phyloP scores from a whole-genome alignment of 2,113 vertebrate genomes.

The Erythrolamprus reginae region DNA sequence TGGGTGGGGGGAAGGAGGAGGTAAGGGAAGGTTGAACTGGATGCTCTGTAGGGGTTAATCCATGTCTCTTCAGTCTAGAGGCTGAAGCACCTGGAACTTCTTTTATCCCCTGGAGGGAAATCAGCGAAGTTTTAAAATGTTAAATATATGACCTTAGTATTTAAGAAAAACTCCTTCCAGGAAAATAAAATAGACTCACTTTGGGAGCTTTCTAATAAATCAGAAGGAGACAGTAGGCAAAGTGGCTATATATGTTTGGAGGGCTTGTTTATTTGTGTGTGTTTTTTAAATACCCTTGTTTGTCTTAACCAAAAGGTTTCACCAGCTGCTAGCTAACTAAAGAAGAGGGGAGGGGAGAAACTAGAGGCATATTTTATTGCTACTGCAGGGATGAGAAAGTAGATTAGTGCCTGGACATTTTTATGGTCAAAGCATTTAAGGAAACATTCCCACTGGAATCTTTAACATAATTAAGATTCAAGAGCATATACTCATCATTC shows the following conservation, averaged over 20 bases:
- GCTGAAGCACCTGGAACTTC: constrained; percentile 80
- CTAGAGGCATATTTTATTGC: background rate
- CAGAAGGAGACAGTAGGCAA: background rate
- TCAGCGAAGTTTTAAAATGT: background rate
- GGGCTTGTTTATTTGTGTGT: background rate
- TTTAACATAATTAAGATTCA: constrained; percentile 33
- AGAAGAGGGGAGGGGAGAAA: background rate
- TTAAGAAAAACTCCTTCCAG: background rate
- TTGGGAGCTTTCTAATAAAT: background rate
- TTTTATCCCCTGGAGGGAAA: constrained; percentile 43
- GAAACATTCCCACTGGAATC: constrained; percentile 7
- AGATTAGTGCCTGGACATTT: background rate
- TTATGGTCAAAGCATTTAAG: background rate
- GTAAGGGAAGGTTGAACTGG: constrained; percentile 59
- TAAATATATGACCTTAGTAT: constrained; percentile 4
- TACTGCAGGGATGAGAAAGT: constrained; percentile 13
- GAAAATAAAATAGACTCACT: background rate
- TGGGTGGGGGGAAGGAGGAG: constrained; percentile 59
- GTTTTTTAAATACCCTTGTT: constrained; percentile 12
- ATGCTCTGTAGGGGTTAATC: constrained; percentile 92
- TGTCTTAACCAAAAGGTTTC: constrained; percentile 24
- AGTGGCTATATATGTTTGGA: background rate
- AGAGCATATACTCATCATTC: background rate
- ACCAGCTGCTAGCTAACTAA: constrained; percentile 6
- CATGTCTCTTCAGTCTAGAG: constrained; percentile 73